Evolutionary conservation across 2,888 invertebrate genomes (phyloP), one percentile per base, ranked within the genome.

Genomic region (Hydroisotoma schaefferi): DNA sequence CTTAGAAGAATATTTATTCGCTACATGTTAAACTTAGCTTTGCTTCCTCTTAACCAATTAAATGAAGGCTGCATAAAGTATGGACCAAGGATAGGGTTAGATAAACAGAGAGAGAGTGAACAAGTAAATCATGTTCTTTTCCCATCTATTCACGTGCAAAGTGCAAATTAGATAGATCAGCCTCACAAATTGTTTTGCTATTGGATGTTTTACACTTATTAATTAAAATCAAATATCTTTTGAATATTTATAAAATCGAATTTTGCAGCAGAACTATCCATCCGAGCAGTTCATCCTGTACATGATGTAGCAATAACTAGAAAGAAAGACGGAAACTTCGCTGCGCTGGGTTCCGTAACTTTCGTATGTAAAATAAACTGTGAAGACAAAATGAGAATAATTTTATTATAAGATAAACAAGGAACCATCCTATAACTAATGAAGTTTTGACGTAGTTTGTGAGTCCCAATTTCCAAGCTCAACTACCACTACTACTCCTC

Each of bases 181-280:
- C 4, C 40, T 40, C 6, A 20, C 6, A 15, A 23, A 6, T 25
- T 46, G 18, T 46, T 46, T 46, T 46, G 4, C 12, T 20, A 15
- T 5, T 6, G 25, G 25, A 4, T 23, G 26, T 20, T 46, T 46
- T 46, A 25, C 46, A 46, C 46, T 49, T 49, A 49, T 49, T 49
- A 49, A 49, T 49, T 49, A 49, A 49, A 25, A 49, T 49, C 49
- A 49, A 49, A 49, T n/a, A n/a, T 46, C 46, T 46, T 46, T 46
- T 46, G 46, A 46, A 46, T 46, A 46, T 46, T 46, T 46, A 46
- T 46, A 46, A 18, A 23, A 12, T 33, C 33, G 33, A 26, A 40
- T 15, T 40, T 40, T 15, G 5, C 8, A 40, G 40, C 8, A 40
- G 20, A n/a, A n/a, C n/a, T n/a, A n/a, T n/a, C n/a, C n/a, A n/a